Conservation (phyloP, 2,888 invertebrate species). For the Eristalinus sepulchralis region DNA sequence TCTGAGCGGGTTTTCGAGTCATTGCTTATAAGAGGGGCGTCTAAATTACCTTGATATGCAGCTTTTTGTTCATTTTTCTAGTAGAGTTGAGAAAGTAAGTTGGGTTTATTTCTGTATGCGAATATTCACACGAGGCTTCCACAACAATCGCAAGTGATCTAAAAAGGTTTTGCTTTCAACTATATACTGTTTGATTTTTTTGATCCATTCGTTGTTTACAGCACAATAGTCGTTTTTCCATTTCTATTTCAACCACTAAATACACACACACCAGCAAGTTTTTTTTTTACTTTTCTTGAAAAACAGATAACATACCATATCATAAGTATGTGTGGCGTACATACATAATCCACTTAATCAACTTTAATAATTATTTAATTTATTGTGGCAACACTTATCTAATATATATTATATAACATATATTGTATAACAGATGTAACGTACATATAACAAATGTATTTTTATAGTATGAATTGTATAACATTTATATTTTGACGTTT, state of each 20-base stretch:
- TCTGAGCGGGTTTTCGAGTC: neutral
- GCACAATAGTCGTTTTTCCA: neutral
- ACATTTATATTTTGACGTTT: too few relatives aligned
- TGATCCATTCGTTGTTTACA: neutral
- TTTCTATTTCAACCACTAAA: neutral
- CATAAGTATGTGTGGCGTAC: too few relatives aligned
- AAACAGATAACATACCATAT: too few relatives aligned
- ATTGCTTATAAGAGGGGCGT: neutral
- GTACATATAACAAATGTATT: too few relatives aligned
- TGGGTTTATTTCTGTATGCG: neutral
- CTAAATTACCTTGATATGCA: neutral
- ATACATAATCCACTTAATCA: too few relatives aligned
- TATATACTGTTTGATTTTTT: neutral
- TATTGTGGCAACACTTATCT: too few relatives aligned
- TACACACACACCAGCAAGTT: too few relatives aligned
- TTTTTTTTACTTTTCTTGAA: too few relatives aligned
- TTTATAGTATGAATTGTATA: too few relatives aligned
- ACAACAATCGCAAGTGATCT: neutral
- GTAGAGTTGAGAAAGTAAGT: conserved; percentile 2
- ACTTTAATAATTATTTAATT: too few relatives aligned
- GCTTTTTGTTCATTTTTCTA: conserved; percentile 9
- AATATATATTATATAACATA: too few relatives aligned
- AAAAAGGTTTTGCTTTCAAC: neutral
- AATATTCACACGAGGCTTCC: neutral
- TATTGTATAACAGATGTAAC: too few relatives aligned